A percentile compares a stretch with the other conserved stretches of the same genome.
Conservation (phyloP, 2,113 vertebrate species). For the Podarcis cretensis region DNA sequence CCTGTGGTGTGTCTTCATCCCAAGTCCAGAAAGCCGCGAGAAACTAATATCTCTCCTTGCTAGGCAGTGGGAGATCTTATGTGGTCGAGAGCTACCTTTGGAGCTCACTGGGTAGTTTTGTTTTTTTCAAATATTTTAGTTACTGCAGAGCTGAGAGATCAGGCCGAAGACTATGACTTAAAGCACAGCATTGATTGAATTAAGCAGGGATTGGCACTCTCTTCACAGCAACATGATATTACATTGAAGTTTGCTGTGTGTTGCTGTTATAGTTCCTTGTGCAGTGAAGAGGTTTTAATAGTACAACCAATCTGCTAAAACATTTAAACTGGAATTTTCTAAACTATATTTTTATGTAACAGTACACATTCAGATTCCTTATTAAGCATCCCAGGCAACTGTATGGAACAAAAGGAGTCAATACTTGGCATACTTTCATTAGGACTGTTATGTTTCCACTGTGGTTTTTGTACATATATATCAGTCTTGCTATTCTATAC, state of each 20-base stretch:
- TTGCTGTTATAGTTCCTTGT: slow-evolving; percentile 24
- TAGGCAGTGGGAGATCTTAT: slow-evolving; percentile 94
- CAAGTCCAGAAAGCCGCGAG: slow-evolving; percentile 92
- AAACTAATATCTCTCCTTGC: slow-evolving; percentile 92
- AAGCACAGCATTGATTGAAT: slow-evolving; percentile 57
- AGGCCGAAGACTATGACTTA: background rate
- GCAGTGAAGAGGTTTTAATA: slow-evolving; percentile 26
- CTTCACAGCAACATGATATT: background rate
- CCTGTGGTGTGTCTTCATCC: slow-evolving; percentile 96
- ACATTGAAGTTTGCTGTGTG: slow-evolving; percentile 16
- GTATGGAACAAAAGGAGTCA: slow-evolving; percentile 76
- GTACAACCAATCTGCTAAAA: slow-evolving; percentile 29
- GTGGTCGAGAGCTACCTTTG: slow-evolving; percentile 92
- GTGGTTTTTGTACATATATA: slow-evolving; percentile 63
- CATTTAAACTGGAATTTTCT: slow-evolving; percentile 52
- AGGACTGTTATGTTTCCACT: slow-evolving; percentile 67
- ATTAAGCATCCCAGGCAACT: slow-evolving; percentile 76
- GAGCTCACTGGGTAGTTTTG: slow-evolving; percentile 87
- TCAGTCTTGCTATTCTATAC: slow-evolving; percentile 60
- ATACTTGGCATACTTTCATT: slow-evolving; percentile 55
- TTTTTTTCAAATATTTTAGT: background rate
- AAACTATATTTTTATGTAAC: slow-evolving; percentile 67
- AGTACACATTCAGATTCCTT: slow-evolving; percentile 54
- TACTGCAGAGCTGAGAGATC: slow-evolving; percentile 15
- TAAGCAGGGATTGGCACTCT: background rate